Percentiles rank a stretch among this genome's conserved stretches.
phyloP scores from a whole-genome alignment of 2,113 vertebrate genomes.

The Aegithalos caudatus region DNA sequence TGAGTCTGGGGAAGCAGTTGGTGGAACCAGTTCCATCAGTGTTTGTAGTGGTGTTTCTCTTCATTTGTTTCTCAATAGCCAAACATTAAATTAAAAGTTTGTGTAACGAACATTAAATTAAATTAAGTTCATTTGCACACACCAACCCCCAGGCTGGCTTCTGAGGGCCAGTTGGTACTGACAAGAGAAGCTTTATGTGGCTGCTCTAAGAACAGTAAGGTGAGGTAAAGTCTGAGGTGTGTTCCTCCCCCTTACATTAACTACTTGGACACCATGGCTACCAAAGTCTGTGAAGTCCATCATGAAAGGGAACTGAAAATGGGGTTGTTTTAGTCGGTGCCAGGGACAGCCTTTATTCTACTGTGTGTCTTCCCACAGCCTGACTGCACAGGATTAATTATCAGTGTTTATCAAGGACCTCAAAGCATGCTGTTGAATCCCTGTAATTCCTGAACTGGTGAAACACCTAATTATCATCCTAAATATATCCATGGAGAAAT shows the following conservation, averaged over 20 bases:
- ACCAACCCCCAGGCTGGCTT: background rate
- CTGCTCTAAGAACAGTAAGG: background rate
- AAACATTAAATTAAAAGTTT: background rate
- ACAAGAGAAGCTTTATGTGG: background rate
- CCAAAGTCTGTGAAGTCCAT: slow-evolving; percentile 14
- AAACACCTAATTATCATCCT: slow-evolving; percentile 45
- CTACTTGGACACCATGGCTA: background rate
- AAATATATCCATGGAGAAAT: background rate
- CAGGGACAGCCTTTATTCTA: slow-evolving; percentile 19
- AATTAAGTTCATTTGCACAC: background rate
- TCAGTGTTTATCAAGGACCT: slow-evolving; percentile 35
- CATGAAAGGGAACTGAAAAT: slow-evolving; percentile 26
- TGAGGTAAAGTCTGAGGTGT: background rate
- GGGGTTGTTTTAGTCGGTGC: slow-evolving; percentile 20
- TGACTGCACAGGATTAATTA: slow-evolving; percentile 45
- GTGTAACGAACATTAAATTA: background rate
- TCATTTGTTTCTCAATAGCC: background rate
- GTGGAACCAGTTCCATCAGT: fast-evolving
- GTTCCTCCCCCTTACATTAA: background rate
- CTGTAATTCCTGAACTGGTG: slow-evolving; percentile 10
- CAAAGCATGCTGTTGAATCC: slow-evolving; percentile 13
- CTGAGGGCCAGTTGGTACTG: background rate
- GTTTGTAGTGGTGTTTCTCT: background rate
- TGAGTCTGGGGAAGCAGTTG: background rate
- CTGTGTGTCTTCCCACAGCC: background rate